Conservation (phyloP, 2,113 vertebrate genomes). For the Crotalus viridis region DNA sequence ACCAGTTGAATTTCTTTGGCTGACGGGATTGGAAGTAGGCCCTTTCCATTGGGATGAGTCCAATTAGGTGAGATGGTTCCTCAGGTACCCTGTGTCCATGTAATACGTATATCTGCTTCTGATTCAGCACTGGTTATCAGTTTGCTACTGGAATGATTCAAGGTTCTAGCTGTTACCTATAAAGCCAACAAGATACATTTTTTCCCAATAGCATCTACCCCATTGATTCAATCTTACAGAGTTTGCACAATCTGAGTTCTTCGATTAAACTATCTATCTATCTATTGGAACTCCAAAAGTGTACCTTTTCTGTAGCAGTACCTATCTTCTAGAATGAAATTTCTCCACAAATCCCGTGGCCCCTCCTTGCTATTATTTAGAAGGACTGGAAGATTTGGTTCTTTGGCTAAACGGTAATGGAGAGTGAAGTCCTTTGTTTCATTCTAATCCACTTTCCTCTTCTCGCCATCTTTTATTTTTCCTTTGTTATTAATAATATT, state of each 20-base stretch:
- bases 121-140: background rate
- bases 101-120: background rate
- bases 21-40: background rate
- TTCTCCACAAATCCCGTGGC: background rate
- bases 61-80: background rate
- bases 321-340: background rate
- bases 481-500: background rate
- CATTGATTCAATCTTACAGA: background rate
- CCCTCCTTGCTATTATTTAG: background rate
- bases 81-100: background rate
- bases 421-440: background rate
- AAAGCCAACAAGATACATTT: background rate
- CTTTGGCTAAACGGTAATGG: background rate
- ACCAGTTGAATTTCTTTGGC: background rate
- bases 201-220: background rate
- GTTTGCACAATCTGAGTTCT: background rate
- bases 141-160: background rate
- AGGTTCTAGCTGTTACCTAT: background rate
- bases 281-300: background rate
- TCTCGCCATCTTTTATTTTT: background rate
- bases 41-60: background rate
- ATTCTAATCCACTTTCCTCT: background rate
- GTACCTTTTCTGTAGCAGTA: background rate
- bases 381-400: background rate
- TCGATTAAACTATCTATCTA: background rate